Evolutionary conservation across 1,140 invertebrate genomes (phyloP), one percentile per base, ranked within the genome.

Genomic region (Drosophila ironensis): DNA sequence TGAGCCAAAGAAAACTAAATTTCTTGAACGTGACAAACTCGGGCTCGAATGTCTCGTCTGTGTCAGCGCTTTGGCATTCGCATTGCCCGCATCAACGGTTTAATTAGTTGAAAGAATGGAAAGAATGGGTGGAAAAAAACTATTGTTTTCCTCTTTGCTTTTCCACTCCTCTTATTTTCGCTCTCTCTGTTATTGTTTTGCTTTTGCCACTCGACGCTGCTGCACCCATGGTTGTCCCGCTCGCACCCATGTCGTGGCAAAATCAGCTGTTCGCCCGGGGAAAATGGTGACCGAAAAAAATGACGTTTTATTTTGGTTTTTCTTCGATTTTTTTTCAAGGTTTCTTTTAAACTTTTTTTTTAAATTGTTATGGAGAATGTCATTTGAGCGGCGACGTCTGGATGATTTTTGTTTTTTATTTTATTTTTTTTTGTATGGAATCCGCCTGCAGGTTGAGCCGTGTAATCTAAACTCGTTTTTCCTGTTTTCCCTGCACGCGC

Each of bases 171-270:
- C 24, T 64, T 30, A 57, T 57, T 60, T 59, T 42, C 42, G 72
- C 69, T 82, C 78, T 82, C 78, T 82, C 78, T 82, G 78, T 82
- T 82, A 84, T 82, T 82, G 78, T 82, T 82, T 82, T 82, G 78
- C 69, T 82, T 82, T 82, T 75, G 68, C 56, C 68, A 1, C 33
- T 27, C 30, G 40, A 42, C 42, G 56, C 42, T 22, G 48, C 17
- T 17, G 30, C 17, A 51, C 48, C 44, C 48, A 51, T 50, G 27
- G 67, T 69, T 35, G 45, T 54, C 47, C 14, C 53, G 27, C 24
- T 72, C 50, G 51, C 40, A 19, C 45, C 25, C 20, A 35, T 2
- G 40, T 51, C 42, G 40, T 52, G 30, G 52, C 56, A 33, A 70
- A 71, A 70, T 61, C 68, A 71, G 68, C 68, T 71, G 68, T 71